Evolutionary conservation across 35 echinoderm and acorn worm species (phyloP), one percentile per base, ranked within the genome.

Genomic region (Stichopus chloronotus): DNA sequence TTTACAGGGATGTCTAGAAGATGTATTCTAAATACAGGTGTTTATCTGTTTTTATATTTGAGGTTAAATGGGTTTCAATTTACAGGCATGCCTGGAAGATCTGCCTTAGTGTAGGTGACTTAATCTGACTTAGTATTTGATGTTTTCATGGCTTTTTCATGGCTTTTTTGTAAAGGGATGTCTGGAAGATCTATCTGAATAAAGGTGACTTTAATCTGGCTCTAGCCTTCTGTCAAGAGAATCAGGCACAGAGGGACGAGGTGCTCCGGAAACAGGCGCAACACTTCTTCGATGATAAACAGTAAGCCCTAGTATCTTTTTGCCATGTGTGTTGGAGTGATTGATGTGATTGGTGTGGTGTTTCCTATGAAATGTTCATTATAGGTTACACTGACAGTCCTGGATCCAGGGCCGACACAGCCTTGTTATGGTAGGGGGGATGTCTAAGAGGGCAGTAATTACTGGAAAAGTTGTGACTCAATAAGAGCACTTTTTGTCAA

Each of bases 201-300:
- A 94, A 99, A 88, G 95, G 95, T 22, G 95, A 99, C 25, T 99
- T 99, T 92, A 95, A 99, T 60, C 87, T 88, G 52, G 95, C 95
- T n/a, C 86, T 95, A 59, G 90, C 96, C 16, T 94, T 92, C 61
- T 96, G 93, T 76, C 88, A 92, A 61, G 97, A 99, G 25, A 99
- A 99, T 81, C 93, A 87, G 81, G 95, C 95, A 56, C 91, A 99
- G 25, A 83, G 94, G 25, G 97, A 99, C 86, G 81, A 99, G 72
- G 97, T 99, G 17, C 82, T 99, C 10, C 93, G 93, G 58, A 96
- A 92, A 92, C 97, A 96, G 57, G 97, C 97, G 14, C 90, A 99
- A 53, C 87, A 93, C 61, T 99, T 99, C 81, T 99, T 99, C 93
- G 95, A 96, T 61, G 90, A 81, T 4, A 76, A 93, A 92, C 92